Percentiles rank a stretch among this genome's conserved stretches.
These are phyloP conservation scores for Microtus richardsoni DNA, from an alignment of 2,113 vertebrate genomes.

Conservation along the genomic window DNA sequence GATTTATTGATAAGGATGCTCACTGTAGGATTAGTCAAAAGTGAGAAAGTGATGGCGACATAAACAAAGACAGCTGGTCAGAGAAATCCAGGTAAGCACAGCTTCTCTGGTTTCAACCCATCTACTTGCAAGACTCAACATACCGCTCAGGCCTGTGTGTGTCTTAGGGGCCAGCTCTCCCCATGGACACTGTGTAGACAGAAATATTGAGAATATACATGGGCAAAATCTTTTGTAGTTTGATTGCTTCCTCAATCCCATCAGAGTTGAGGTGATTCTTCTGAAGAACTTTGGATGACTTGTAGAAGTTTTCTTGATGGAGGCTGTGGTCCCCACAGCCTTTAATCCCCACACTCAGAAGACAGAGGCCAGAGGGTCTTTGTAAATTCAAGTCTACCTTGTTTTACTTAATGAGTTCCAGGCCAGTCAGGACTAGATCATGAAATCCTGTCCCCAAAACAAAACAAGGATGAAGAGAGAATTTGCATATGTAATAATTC, in stretches of 20 bases:
- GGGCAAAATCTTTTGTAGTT: background rate
- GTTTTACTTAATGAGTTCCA: background rate
- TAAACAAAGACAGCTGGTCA: background rate
- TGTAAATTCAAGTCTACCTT: background rate
- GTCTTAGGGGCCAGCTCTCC: accelerated
- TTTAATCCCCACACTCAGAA: background rate
- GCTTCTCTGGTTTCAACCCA: background rate
- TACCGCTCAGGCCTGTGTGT: accelerated
- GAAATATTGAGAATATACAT: accelerated
- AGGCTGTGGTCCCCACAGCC: background rate
- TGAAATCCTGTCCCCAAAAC: background rate
- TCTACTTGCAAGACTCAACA: too few relatives aligned
- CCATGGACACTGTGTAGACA: accelerated
- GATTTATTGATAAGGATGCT: background rate
- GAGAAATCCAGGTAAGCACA: background rate
- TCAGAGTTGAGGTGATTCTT: background rate
- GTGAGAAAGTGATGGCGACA: background rate
- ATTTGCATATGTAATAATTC: background rate
- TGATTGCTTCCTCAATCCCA: background rate
- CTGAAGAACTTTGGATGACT: background rate
- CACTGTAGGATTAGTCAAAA: background rate
- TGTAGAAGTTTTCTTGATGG: background rate
- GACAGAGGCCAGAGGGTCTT: background rate
- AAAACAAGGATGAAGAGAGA: background rate
- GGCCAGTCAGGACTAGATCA: background rate